Evolutionary conservation across 2,888 invertebrate genomes (phyloP).

Genomic region (Agonopterix subpropinquella): DNA sequence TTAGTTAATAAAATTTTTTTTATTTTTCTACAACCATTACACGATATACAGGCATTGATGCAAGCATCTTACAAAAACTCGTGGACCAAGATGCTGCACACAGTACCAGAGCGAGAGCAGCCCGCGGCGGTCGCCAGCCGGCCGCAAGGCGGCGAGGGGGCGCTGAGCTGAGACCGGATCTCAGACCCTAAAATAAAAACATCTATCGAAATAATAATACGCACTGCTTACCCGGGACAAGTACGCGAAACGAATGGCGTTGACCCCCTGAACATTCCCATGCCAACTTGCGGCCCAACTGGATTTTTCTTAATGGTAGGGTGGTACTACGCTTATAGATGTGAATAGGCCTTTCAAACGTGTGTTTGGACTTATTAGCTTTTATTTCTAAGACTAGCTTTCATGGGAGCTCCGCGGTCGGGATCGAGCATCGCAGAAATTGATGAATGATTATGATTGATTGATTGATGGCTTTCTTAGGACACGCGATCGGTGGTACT

Average conservation of each 20-base stretch:
- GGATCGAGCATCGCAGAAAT: constrained; percentile 13
- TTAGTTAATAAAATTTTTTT: too few relatives aligned
- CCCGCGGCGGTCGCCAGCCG: constrained; percentile 35
- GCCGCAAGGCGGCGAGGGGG: constrained; percentile 51
- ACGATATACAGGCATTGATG: too few relatives aligned
- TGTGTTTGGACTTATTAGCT: constrained; percentile 65
- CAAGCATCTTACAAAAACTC: too few relatives aligned
- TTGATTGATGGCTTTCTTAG: constrained; percentile 25
- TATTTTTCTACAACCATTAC: too few relatives aligned
- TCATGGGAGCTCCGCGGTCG: constrained; percentile 36
- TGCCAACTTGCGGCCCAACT: constrained; percentile 58
- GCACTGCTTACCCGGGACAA: constrained; percentile 66
- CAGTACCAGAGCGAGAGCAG: constrained; percentile 22
- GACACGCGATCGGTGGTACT: constrained; percentile 8
- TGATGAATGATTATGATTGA: too few relatives aligned
- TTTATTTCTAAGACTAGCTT: constrained; percentile 64
- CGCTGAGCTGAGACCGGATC: constrained; percentile 68
- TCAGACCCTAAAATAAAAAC: constrained; percentile 75
- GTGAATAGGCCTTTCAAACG: constrained; percentile 62
- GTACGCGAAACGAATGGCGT: constrained; percentile 71
- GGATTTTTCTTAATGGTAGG: constrained; percentile 66
- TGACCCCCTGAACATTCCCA: constrained; percentile 73
- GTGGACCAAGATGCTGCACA: too few relatives aligned
- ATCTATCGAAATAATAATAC: constrained; percentile 75
- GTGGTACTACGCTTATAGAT: constrained; percentile 47